Base-by-base conservation (phyloP, 1,140 invertebrate species). In the Phocides pigmalion region DNA sequence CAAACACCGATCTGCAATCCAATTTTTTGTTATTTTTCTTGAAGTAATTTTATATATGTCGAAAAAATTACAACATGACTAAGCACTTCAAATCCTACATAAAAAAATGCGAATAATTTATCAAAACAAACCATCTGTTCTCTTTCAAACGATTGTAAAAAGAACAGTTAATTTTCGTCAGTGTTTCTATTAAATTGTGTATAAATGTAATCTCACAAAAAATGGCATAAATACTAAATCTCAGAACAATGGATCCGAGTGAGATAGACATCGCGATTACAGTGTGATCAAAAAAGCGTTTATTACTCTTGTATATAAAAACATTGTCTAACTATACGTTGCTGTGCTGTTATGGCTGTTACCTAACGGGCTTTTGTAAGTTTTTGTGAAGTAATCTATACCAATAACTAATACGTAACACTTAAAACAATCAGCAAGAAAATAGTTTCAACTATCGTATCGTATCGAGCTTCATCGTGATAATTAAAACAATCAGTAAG, bases 281-380 rank as follows among this genome's bases (percentile, higher is more conserved):
- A 22, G 11, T 22, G 51, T n/a, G 51, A 54, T 41, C 35, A 39
- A 42, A 16, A 59, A 32, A 50, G 37, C 32, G 47, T 64, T 51
- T 50, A 62, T 62, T 46, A 50, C 28, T 4, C 49, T 65, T 76
- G 74, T 74, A 76, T 76, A 71, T n/a, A n/a, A n/a, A 74, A 71
- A 74, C 68, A 76, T 74, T 37, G 39, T 47, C 44, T 66, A 67
- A 65, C 9, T 32, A 32, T 32, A 8, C 67, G 41, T 44, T 54
- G 11, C 12, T 41, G 25, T 35, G 20, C 51, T 20, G 20, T 50
- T 50, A 16, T 49, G 20, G 14, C 22, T 50, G 66, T 67, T 72
- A 51, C 63, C 37, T 65, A 72, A 69, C 64, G 58, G 64, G 66
- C 63, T 53, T 41, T 28, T 28, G 14, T 17, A 50, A 50, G 3